Evolutionary conservation across 2,113 vertebrate genomes (phyloP), one percentile per base, ranked within the genome.

Genomic region (Mastomys coucha): DNA sequence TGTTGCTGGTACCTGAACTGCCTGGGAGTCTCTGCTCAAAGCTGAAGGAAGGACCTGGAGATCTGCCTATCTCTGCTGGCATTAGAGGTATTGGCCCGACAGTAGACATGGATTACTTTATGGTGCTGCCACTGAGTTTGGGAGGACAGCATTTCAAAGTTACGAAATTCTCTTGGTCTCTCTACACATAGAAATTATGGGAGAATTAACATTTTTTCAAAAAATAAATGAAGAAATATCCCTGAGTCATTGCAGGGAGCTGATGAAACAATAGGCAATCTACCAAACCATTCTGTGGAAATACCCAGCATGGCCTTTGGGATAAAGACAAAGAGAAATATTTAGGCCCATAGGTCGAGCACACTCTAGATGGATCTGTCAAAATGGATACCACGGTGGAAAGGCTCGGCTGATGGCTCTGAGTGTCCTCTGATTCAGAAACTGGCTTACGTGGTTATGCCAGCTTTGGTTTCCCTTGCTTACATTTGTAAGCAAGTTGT

Each of bases 1-100:
- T 97, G 86, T 65, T 95, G 19, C 93, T 82, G 87, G 91, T 33
- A 36, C 94, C 91, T 97, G 95, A 94, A 94, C 81, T 95, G 94
- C 45, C 96, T 24, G 39, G 92, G 86, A 96, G 91, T 42, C 92
- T 94, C 76, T 93, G 31, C 91, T 97, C 42, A 95, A 95, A 80
- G 94, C 73, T 63, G 94, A 94, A 96, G 51, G 84, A 73, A 75
- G 42, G 2, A 3, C 20, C 28, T 49, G 82, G 93, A 97, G 97
- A 96, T 89, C 36, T 22, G 91, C 70, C 49, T 19, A 1, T 96
- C 90, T 97, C 94, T 78, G 60, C 80, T 94, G 84, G n/a, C 92
- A 10, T 89, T 63, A 24, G 53, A 86, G 56, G 88, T 96, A 49
- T 84, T 94, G 96, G 88, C 90, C 78, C 78, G 75, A 96, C 86